Evolutionary conservation across 2,797 vertebrate species (phyloP).

Genomic region (Crenuchus spilurus): DNA sequence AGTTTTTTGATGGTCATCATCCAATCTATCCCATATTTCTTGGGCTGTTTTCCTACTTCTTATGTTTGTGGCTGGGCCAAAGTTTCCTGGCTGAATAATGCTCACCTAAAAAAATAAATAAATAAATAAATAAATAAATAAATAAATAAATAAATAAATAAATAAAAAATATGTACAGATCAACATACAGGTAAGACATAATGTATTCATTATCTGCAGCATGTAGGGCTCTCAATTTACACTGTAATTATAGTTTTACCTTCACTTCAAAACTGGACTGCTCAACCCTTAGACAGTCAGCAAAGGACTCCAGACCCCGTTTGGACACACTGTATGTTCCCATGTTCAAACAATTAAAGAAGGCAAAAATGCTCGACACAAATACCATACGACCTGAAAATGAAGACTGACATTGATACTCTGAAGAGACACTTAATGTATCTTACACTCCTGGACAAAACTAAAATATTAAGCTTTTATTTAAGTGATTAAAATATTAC

Average conservation of each 20-base stretch:
- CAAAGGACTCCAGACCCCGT: conserved; percentile 81
- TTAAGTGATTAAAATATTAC: too few species aligned
- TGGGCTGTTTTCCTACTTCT: conserved; percentile 52
- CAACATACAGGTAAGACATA: neutral
- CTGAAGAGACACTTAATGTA: too few species aligned
- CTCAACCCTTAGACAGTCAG: conserved; percentile 80
- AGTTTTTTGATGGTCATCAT: conserved; percentile 35
- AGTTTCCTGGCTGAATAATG: conserved; percentile 64
- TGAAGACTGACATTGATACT: neutral
- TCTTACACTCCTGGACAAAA: too few species aligned
- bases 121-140: neutral
- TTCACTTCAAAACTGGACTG: conserved; percentile 81
- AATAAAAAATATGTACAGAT: too few species aligned
- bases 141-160: neutral
- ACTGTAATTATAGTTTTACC: too few species aligned
- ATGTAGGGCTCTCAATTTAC: neutral
- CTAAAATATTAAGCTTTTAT: too few species aligned
- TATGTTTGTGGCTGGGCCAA: conserved; percentile 71
- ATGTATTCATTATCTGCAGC: neutral
- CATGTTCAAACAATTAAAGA: conserved; percentile 75
- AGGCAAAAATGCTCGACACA: conserved; percentile 79
- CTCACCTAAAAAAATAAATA: conserved; percentile 39
- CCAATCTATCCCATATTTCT: conserved; percentile 67
- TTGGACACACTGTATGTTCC: conserved; percentile 81
- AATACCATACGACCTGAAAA: conserved; percentile 79